Percentiles rank a stretch among this genome's conserved stretches.
phyloP scores from a whole-genome alignment of 1,140 invertebrate species.

The Drosophila willistoni region DNA sequence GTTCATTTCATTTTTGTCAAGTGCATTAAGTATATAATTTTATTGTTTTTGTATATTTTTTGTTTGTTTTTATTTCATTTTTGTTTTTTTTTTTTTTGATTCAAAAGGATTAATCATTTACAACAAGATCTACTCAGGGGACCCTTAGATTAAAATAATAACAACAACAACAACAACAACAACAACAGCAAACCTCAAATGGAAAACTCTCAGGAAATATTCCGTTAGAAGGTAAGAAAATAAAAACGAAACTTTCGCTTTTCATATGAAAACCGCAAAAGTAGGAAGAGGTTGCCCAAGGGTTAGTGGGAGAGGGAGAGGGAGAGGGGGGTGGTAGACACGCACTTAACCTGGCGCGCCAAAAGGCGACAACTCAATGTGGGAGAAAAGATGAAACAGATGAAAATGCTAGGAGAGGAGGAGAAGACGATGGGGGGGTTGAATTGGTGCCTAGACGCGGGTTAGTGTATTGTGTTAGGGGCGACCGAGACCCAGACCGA shows the following conservation, averaged over 20 bases:
- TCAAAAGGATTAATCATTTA: background rate
- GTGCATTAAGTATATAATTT: background rate
- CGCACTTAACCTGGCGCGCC: background rate
- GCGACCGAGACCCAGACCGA: constrained; percentile 67
- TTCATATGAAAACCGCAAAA: background rate
- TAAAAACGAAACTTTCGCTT: background rate
- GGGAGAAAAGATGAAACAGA: background rate
- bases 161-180: constrained; percentile 1
- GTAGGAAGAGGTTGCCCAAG: no score
- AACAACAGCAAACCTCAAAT: background rate
- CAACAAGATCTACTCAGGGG: background rate
- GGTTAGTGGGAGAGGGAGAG: background rate
- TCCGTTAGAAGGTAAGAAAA: constrained; percentile 41
- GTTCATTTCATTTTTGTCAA: background rate
- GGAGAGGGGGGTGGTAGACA: background rate
- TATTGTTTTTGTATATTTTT: constrained; percentile 17
- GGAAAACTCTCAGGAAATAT: constrained; percentile 29
- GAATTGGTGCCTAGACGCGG: background rate
- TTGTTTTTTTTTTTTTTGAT: constrained; percentile 21
- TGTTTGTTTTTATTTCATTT: constrained; percentile 17
- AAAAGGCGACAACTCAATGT: constrained; percentile 5
- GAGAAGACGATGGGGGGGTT: background rate
- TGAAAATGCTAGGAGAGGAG: background rate
- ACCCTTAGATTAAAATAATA: constrained; percentile 7
- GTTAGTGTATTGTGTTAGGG: constrained; percentile 34